Evolutionary conservation across 2,888 invertebrate species (phyloP), one percentile per base, ranked within the genome.

Genomic region (Drosophila trichaetosa): DNA sequence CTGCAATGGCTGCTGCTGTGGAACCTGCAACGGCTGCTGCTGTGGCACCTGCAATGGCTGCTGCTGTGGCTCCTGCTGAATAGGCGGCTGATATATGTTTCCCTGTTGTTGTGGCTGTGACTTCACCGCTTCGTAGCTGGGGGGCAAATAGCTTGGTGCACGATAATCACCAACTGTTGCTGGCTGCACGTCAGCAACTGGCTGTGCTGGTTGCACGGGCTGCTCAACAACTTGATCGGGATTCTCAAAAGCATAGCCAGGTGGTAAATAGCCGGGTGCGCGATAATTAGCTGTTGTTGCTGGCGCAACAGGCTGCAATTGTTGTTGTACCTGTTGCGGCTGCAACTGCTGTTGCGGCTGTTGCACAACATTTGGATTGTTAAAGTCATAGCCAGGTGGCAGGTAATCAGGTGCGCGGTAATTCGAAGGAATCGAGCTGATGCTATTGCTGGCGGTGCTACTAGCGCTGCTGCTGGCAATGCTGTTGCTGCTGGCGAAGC

Each of bases 341-440:
- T 53, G 64, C 11, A 24, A 51, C 21, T 29, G 66, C 33, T 64
- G 42, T 13, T 53, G 68, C 2, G 48, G 11, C n/a, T 64, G 65
- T 16, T 58, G 31, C 2, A n/a, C 42, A 24, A 16, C 11, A 31
- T 61, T n/a, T 4, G 82, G 79, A 69, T 81, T 79, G 48, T 57
- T 56, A 68, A 73, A 85, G 7, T 86, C 90, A 51, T 90, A 85
- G 53, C 90, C 86, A 54, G 86, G 86, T 38, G 86, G 86, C 75
- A 86, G 53, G 53, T 86, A 87, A 0, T 77, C 76, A 63, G 80
- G 64, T 0, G 78, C 76, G 5, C 56, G 51, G 42, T 76, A 78
- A 10, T 38, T 61, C 1, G 78, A 29, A 21, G 61, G 61, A n/a
- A 36, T 21, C 2, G 66, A 46, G 36, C 36, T 57, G 63, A 75